Base-by-base conservation (phyloP, 1,140 invertebrate genomes). In the Penaeus vannamei region DNA sequence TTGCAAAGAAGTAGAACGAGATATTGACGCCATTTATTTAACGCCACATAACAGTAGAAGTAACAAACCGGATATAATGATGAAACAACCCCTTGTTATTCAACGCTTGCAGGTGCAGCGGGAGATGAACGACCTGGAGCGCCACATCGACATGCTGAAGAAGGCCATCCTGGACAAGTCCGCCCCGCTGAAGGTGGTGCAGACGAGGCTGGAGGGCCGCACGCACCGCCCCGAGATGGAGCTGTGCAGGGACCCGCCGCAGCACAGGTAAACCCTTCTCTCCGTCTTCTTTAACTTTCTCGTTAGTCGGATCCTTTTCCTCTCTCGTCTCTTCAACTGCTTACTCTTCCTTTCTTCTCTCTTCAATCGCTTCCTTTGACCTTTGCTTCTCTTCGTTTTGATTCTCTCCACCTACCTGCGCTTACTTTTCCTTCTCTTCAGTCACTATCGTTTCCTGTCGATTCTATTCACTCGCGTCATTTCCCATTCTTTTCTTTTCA, bases 101-200 rank as follows among this genome's bases (percentile, higher is more conserved):
- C 53, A 81, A 29, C 62, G 7, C n/a, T 26, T 62, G 23, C 92
- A 97, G 96, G 94, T 96, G 29, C 97, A 97, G 93, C 95, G 97
- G 93, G 97, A 98, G 93, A 96, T 98, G 91, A 97, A 97, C 92
- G 96, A 97, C 91, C 94, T 97, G 92, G 97, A 98, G 93, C 97
- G 97, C 92, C 96, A 96, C 90, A 95, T 98, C 91, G 96, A 97
- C 92, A 92, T 97, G 77, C 93, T 98, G 91, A 95, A 96, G 92
- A 97, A 97, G 93, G 96, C 96, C 0, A 97, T 98, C 91, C 94
- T 96, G 91, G 97, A 91, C 92, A 91, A 91, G 81, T 91, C 85
- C 1, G 69, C 93, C 1, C 93, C 94, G 23, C 92, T 94, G 92
- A 93, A 94, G 94, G 97, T 99, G 42, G 98, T 97, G 17, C 97